Evolutionary conservation across 2,797 vertebrate species (phyloP), one percentile per base, ranked within the genome.

Genomic region (Sebastes trivittatus): DNA sequence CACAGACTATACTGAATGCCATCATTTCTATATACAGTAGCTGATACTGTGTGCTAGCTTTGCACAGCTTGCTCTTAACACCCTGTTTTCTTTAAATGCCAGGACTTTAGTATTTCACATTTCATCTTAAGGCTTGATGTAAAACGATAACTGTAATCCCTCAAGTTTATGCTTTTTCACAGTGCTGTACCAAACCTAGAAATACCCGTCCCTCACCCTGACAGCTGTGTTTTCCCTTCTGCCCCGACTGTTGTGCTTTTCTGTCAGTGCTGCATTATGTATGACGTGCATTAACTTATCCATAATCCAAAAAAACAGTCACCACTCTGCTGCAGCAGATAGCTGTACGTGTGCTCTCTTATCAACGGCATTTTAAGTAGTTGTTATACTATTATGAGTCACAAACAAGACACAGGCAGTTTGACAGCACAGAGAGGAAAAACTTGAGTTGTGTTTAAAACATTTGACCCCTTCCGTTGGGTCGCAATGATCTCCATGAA

Each of bases 221-320:
- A 82, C 74, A 83, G 75, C 59, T 56, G 11, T 68, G 22, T 18
- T 62, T 61, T 69, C 46, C 20, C 54, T 10, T 4, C 34, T 52
- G 59, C 36, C 64, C 69, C 10, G 36, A 65, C 36, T 72, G 36
- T 55, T 80, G 52, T 80, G 77, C 76, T 81, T 76, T 74, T 55
- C 73, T 65, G 72, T 80, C 77, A 68, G 11, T 49, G 68, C 60
- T 62, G 76, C 85, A 78, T 88, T 74, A 69, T 78, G 61, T 59
- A 81, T 85, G 36, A 71, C 38, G 62, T 64, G 74, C 86, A 86
- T 87, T 78, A 87, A 88, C 71, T 71, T 78, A 81, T 82, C 75
- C 36, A 52, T 77, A 81, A 87, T 78, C 73, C 70, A 20, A 78
- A 67, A 59, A 69, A 66, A 63, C 81, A 74, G 52, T 72, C 82